phyloP scores from a whole-genome alignment of 2,888 invertebrate genomes.

The Phlogophora meticulosa region DNA sequence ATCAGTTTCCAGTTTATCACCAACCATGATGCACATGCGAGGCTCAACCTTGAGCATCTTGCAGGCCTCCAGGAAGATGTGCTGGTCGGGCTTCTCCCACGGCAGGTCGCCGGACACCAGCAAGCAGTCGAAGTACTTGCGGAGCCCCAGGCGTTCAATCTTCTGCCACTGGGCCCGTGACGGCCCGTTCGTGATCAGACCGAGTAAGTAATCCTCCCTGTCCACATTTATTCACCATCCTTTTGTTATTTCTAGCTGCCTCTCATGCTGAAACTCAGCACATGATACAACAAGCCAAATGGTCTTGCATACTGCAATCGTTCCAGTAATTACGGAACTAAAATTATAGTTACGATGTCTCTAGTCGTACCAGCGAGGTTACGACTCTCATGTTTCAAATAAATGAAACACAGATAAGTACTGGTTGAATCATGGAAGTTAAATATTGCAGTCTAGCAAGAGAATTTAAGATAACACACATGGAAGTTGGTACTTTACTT shows the following conservation, averaged over 20 bases:
- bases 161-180: slow-evolving; percentile 97
- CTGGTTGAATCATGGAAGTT: slow-evolving; percentile 36
- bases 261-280: slow-evolving; percentile 87
- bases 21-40: slow-evolving; percentile 95
- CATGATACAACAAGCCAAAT: slow-evolving; percentile 81
- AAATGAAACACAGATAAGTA: slow-evolving; percentile 23
- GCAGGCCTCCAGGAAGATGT: slow-evolving; percentile 96
- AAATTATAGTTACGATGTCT: slow-evolving; percentile 45
- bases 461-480: slow-evolving; percentile 74
- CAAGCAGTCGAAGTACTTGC: slow-evolving; percentile 94
- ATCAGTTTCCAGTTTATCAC: slow-evolving; percentile 97
- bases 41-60: slow-evolving; percentile 94
- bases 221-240: slow-evolving; percentile 88
- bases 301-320: slow-evolving; percentile 77
- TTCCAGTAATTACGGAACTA: slow-evolving; percentile 44
- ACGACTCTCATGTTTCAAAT: slow-evolving; percentile 34
- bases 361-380: slow-evolving; percentile 48
- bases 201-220: slow-evolving; percentile 94
- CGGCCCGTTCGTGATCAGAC: slow-evolving; percentile 96
- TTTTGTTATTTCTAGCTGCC: slow-evolving; percentile 82
- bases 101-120: slow-evolving; percentile 96
- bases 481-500: slow-evolving; percentile 65
- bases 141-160: slow-evolving; percentile 93
- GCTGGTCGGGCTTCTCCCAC: slow-evolving; percentile 96
- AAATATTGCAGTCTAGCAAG: slow-evolving; percentile 76